Conservation (phyloP, 2,888 invertebrate species). For the Microdon myrmicae region DNA sequence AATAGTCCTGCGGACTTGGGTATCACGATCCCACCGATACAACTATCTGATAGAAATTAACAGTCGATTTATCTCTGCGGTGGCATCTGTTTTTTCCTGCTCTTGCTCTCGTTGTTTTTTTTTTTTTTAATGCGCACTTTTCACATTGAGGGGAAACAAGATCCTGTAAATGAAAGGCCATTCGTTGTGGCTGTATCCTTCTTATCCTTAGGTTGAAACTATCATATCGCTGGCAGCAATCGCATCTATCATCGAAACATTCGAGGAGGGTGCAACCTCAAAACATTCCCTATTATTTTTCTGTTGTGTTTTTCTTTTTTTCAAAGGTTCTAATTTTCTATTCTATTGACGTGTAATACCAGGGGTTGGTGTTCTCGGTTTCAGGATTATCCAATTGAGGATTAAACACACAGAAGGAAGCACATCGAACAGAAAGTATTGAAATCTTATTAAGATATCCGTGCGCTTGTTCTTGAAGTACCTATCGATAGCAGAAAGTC, state of each 20-base stretch:
- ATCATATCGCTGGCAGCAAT: conserved; percentile 9
- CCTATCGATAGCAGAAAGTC: conserved; percentile 16
- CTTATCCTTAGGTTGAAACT: not conserved
- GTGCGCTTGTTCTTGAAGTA: conserved; percentile 12
- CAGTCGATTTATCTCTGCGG: conserved; percentile 19
- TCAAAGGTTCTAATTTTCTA: too few relatives aligned
- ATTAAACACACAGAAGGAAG: conserved; percentile 23
- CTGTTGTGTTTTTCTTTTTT: too few relatives aligned
- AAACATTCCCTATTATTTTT: too few relatives aligned
- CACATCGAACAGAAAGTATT: conserved; percentile 1
- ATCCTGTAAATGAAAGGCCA: not conserved
- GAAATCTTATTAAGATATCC: conserved; percentile 35
- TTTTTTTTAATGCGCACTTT: not conserved
- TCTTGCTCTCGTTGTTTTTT: too few relatives aligned
- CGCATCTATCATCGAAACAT: too few relatives aligned
- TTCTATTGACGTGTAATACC: too few relatives aligned
- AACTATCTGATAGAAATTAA: conserved; percentile 15
- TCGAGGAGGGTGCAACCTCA: conserved; percentile 6
- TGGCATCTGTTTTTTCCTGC: conserved; percentile 24
- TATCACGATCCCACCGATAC: conserved; percentile 15
- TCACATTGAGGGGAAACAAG: not conserved
- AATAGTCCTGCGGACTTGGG: conserved; percentile 22
- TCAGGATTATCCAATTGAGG: conserved; percentile 38
- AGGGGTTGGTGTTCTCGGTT: conserved; percentile 13
- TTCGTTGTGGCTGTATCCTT: conserved; percentile 9